Evolutionary conservation across 2,797 vertebrate species (phyloP), one percentile per base, ranked within the genome.

Genomic region (Trematomus bernacchii): DNA sequence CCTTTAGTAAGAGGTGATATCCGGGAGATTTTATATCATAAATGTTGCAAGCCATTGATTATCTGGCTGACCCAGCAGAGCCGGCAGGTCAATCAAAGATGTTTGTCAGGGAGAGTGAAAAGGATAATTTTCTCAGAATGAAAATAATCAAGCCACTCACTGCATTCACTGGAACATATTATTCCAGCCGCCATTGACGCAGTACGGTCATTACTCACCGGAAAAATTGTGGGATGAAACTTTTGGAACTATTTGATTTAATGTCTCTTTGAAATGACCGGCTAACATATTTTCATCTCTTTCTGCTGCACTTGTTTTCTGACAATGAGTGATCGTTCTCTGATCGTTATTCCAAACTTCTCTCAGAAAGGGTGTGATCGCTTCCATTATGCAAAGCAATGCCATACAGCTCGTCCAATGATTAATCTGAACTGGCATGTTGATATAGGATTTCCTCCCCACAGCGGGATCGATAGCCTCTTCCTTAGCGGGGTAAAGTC

Each of bases 371-470:
- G 88, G 83, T 89, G 90, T 85, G 88, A 93, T 93, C 73, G 47
- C 79, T 75, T 65, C 84, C 69, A 71, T 91, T 85, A 90, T 86
- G 88, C 82, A 89, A 78, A 84, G 88, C 73, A 68, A 87, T 91
- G 90, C 93, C 91, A 94, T 90, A 92, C 86, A 69, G 76, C 62
- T 65, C 63, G 57, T 85, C 78, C 87, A 85, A 55, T 94, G 92
- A 95, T 95, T 92, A 90, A 96, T 95, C 86, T 88, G 91, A 92
- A 94, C 90, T 91, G 88, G 87, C 88, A 83, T 66, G 51, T 82
- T 83, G 73, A 91, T 94, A 94, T 94, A 92, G 93, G 88, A 95
- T 94, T 94, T 92, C 90, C 89, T 91, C 87, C 84, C 87, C 81
- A 80, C 86, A 58, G 84, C n/a, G 47, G 72, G 81, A 95, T 96